Percentiles rank a stretch among this genome's conserved stretches.
Conservation (phyloP, 2,888 invertebrate genomes). For the Dolomedes plantarius region DNA sequence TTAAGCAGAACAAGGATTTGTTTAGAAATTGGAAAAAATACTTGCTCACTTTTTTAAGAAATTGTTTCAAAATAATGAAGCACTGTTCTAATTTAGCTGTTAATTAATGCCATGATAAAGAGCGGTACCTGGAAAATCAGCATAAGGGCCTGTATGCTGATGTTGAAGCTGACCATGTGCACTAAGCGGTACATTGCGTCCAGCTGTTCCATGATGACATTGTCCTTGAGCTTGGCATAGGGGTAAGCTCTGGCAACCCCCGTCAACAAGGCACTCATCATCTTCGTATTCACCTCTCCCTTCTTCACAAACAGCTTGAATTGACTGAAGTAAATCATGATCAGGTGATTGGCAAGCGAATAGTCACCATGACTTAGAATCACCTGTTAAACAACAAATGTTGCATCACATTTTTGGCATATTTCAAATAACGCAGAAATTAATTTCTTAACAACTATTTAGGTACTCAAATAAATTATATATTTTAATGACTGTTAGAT, state of each 20-base stretch:
- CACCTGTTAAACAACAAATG: no score
- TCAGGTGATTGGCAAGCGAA: conserved; percentile 87
- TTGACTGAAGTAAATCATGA: conserved; percentile 94
- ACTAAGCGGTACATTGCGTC: conserved; percentile 88
- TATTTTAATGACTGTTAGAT: no score
- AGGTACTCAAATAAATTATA: no score
- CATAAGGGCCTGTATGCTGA: conserved; percentile 80
- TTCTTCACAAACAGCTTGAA: conserved; percentile 94
- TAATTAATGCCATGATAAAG: no score
- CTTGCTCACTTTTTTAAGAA: no score
- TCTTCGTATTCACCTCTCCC: conserved; percentile 87
- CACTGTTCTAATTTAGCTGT: no score
- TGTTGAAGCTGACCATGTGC: conserved; percentile 86
- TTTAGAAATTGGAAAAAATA: no score
- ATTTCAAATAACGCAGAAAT: no score
- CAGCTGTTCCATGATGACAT: conserved; percentile 81
- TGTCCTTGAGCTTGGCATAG: conserved; percentile 82
- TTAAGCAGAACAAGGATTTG: no score
- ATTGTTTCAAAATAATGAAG: no score
- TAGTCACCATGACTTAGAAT: conserved; percentile 81
- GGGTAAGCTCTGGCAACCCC: conserved; percentile 91
- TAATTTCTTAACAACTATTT: no score
- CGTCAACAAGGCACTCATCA: conserved; percentile 88
- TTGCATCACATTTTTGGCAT: no score
- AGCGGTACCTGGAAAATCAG: conserved; percentile 82